Base-by-base conservation (phyloP, 2,113 vertebrate genomes). In the Charina bottae region DNA sequence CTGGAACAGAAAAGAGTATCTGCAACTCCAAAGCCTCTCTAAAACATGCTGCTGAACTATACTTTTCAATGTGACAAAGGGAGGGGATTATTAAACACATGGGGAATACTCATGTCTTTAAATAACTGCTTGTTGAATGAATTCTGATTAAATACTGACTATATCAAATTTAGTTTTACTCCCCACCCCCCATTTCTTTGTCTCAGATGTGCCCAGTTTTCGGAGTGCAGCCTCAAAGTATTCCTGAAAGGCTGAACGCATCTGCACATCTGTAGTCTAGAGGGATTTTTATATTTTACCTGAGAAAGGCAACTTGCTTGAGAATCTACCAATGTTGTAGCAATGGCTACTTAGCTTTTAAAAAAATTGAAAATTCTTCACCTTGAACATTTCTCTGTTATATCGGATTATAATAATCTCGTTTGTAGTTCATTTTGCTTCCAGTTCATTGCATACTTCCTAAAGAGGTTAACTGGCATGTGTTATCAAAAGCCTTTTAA, bases 271-370 rank as follows among this genome's bases (percentile, higher is more conserved):
- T 78, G 37, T 37, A 19, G 19, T 37, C 68, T 78, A 68, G 28
- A 26, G 24, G 33, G 33, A 42, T 42, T 15, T 4, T 42, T 19
- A 9, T 54, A 54, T 89, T 54, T 89, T n/a, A 28, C 46, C 12
- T 28, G 87, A 60, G 88, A 85, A 96, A 93, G 92, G 91, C 12
- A 56, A 87, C 83, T 90, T 46, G 93, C 89, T 92, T 93, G 93
- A 23, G 49, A 78, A 8, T 15, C 68, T 42, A 83, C 6, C 12
- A 49, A 53, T n/a, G 46, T 23, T 88, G 64, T n/a, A 58, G 7
- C 46, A 60, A 83, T 33, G 23, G 3, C 92, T 24, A 56, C 58
- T 46, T 24, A 15, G 8, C 26, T 6, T 17, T 62, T 17, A 23
- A 42, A 46, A 15, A 7, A 88, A 60, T 49, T 62, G 26, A 26